Conservation (phyloP, 2,113 vertebrate genomes). For the Oreocharis arfaki region DNA sequence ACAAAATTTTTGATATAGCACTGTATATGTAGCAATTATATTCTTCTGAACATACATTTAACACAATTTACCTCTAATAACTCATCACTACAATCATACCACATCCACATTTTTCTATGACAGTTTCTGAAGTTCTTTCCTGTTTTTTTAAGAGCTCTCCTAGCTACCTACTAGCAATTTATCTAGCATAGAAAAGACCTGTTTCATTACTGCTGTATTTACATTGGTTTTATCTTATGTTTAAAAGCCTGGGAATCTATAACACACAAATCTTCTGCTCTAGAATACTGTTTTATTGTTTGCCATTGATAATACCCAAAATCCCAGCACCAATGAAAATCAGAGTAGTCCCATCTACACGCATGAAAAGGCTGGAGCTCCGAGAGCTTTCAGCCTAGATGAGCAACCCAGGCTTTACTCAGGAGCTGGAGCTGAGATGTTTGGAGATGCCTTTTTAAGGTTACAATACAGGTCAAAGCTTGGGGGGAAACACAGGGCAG, state of each 20-base stretch:
- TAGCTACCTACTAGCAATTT: neutral
- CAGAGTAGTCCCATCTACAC: neutral
- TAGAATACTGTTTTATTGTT: neutral
- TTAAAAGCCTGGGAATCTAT: neutral
- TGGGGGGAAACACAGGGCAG: neutral
- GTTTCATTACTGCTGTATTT: neutral
- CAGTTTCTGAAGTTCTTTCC: neutral
- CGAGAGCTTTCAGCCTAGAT: neutral
- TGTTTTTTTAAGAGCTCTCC: neutral
- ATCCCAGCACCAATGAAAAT: neutral
- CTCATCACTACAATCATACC: neutral
- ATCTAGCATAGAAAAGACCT: neutral
- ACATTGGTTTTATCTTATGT: neutral
- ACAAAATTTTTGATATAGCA: neutral
- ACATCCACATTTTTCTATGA: neutral
- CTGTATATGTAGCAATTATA: neutral
- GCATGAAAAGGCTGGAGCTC: neutral
- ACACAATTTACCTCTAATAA: neutral
- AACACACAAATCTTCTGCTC: neutral
- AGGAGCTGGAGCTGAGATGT: neutral
- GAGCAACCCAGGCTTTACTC: neutral
- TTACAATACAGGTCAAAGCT: neutral
- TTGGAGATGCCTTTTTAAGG: neutral
- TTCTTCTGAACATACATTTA: neutral
- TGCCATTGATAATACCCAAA: neutral